Base-by-base conservation (phyloP, 2,888 invertebrate species). In the Euplagia quadripunctaria region DNA sequence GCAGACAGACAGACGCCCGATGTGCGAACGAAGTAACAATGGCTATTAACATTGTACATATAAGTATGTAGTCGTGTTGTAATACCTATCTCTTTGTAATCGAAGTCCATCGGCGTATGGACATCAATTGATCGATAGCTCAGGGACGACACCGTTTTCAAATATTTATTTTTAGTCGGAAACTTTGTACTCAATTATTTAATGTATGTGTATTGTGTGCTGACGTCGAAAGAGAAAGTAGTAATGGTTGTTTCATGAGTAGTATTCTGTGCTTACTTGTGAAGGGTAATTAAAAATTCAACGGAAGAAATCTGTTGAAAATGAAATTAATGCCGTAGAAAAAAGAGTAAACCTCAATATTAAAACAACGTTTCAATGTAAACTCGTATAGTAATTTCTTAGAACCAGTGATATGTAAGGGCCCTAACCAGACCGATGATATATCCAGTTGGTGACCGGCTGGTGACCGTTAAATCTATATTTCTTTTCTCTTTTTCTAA, bases 1-100 rank as follows among this genome's bases (percentile, higher is more conserved):
- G 75, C 73, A 85, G 85, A 85, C 85, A 70, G 68, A 65, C 58
- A 20, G 85, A 73, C 85, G 85, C 85, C 84, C 68, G 64, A 74
- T 77, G 75, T 75, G 76, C 78, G 74, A 76, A 76, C 65, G 79
- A 75, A 77, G 70, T 80, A 73, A 83, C 85, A 85, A 85, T 85
- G 65, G 82, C 79, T 79, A 78, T 83, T 81, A 75, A 78, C 76
- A 75, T 70, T 46, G 73, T 74, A 73, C 78, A 74, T 80, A 79
- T 79, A 80, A 70, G 78, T 81, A 82, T 68, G 77, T 77, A 72
- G 67, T 76, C 46, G 75, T 78, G 75, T 76, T 81, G 70, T 73
- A 79, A 77, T 84, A 70, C 64, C 69, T 68, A 80, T 79, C 79
- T 77, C 41, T 71, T 63, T 72, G 76, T 72, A 64, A 79, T 77